These are phyloP conservation scores for Pelodytes ibericus DNA, from an alignment of 2,797 vertebrate species.

Conservation along the genomic window DNA sequence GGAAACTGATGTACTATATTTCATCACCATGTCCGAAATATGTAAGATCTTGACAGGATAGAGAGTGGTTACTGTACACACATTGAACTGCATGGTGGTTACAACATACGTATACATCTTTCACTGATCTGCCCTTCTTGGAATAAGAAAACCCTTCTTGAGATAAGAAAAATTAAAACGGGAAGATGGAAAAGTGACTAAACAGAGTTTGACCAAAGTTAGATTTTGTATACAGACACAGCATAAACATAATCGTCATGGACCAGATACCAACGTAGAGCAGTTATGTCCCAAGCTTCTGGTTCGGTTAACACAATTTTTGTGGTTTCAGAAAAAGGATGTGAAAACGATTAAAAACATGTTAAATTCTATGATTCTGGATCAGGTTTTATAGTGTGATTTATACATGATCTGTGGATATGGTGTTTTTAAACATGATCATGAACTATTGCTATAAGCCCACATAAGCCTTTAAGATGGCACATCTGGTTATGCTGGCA, in stretches of 20 bases:
- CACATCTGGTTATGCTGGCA: conserved; percentile 34
- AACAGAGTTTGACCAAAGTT: too few relatives aligned
- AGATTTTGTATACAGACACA: background rate
- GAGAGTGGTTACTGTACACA: too few relatives aligned
- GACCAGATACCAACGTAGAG: too few relatives aligned
- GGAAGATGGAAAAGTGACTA: too few relatives aligned
- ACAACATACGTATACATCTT: too few relatives aligned
- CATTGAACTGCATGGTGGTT: too few relatives aligned
- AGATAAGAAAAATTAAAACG: too few relatives aligned
- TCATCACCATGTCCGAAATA: too few relatives aligned
- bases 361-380: conserved; percentile 22
- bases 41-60: too few relatives aligned
- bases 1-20: too few relatives aligned
- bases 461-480: conserved; percentile 39
- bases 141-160: too few relatives aligned
- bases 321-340: conserved; percentile 17
- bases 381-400: conserved; percentile 33
- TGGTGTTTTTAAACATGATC: conserved; percentile 25
- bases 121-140: too few relatives aligned
- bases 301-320: conserved; percentile 27
- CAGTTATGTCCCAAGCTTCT: background rate
- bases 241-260: background rate
- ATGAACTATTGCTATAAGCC: conserved; percentile 12
- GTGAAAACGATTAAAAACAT: conserved; percentile 31
- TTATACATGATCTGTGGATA: conserved; percentile 34